Conservation (phyloP, 2,113 vertebrate genomes). For the Cyprinodon tularosa region DNA sequence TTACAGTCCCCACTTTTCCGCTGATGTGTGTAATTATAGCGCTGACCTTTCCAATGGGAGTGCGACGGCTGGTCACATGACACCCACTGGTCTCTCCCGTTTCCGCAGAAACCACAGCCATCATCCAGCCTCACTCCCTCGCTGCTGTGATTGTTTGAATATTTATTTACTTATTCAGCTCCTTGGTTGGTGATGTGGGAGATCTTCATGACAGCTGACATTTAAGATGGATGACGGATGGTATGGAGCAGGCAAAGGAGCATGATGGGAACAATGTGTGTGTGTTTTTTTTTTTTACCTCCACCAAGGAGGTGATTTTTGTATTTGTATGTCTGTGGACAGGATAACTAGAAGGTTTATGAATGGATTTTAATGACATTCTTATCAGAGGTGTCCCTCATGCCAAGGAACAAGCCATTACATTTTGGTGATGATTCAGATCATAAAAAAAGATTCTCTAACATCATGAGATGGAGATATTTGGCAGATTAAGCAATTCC, state of each 20-base stretch:
- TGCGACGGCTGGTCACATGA: constrained; percentile 61
- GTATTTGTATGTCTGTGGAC: too few relatives aligned
- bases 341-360: too few relatives aligned
- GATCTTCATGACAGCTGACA: constrained; percentile 52
- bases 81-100: constrained; percentile 19
- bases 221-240: constrained; percentile 40
- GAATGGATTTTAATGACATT: too few relatives aligned
- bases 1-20: constrained; percentile 63
- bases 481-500: too few relatives aligned
- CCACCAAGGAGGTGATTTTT: too few relatives aligned
- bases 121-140: constrained; percentile 26
- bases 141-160: constrained; percentile 38
- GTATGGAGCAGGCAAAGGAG: neutral
- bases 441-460: too few relatives aligned
- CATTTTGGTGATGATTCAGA: too few relatives aligned
- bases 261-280: constrained; percentile 3
- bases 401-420: too few relatives aligned
- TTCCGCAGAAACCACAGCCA: constrained; percentile 56
- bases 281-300: neutral
- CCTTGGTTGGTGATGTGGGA: constrained; percentile 14
- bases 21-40: constrained; percentile 78
- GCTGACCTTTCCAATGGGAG: constrained; percentile 69
- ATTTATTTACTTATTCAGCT: constrained; percentile 37
- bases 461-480: too few relatives aligned
- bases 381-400: too few relatives aligned